Base-by-base conservation (phyloP, 53 echinoderm and acorn worm genomes). In the Apostichopus leukothele region DNA sequence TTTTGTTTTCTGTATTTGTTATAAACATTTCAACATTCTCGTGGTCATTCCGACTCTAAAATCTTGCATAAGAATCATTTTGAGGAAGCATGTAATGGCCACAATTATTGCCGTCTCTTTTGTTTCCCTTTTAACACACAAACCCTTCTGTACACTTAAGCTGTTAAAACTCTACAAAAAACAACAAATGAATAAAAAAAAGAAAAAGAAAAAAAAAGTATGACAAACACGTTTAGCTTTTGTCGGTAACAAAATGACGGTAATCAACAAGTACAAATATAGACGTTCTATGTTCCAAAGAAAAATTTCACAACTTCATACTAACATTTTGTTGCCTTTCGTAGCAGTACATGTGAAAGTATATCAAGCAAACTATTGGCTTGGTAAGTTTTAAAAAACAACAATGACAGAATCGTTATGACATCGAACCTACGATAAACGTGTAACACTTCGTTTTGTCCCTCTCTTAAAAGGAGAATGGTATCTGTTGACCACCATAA, bases 41-140 rank as follows among this genome's bases (percentile, higher is more conserved):
- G 18, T 71, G 16, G 20, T 71, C 20, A 19, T 71, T 71, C 18
- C 18, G 6, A 71, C 71, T 71, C 18, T 71, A 52, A 79, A 77
- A 25, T 51, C 26, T 77, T 77, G 77, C 77, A 77, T 77, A 77
- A 11, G 50, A 77, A 21, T 50, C 77, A 25, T 77, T 77, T 50
- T 52, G 7, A 79, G 79, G 79, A 79, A 79, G 79, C 79, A 79
- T 53, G 21, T 79, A 14, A 71, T 79, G 53, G 55, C 52, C 14
- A 51, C 20, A 50, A 51, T 79, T 79, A 79, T 77, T 77, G 77
- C 77, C 52, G 9, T 25, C 16, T 18, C 18, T 50, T 77, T 52
- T 50, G 9, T 16, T n/a, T n/a, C 71, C 71, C 71, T n/a, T 1
- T 71, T n/a, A 71, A 16, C 6, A 63, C 11, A 63, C 63, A 63